These are phyloP conservation scores for Phyllostomus hastatus DNA, from an alignment of 2,113 vertebrate species.

Conservation along the genomic window DNA sequence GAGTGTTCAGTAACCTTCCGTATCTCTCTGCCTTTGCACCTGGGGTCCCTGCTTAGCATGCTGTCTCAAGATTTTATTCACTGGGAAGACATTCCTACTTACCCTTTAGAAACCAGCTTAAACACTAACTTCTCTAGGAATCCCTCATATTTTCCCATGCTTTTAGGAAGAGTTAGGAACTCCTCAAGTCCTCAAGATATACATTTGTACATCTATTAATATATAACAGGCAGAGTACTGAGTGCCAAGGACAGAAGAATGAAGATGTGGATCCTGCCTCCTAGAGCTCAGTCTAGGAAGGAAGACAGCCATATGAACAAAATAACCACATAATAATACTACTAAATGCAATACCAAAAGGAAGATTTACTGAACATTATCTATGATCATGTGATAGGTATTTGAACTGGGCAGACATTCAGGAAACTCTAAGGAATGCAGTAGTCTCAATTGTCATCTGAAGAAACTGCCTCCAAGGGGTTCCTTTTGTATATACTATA, in stretches of 20 bases:
- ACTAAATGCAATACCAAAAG: not conserved
- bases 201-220: not conserved
- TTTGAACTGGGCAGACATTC: not conserved
- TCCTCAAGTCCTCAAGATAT: not conserved
- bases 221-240: not conserved
- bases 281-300: not conserved
- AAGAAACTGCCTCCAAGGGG: constrained; percentile 1
- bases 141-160: not conserved
- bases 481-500: not conserved
- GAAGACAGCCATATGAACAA: constrained; percentile 6
- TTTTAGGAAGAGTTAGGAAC: constrained; percentile 7
- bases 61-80: not conserved
- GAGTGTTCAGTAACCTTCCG: not conserved
- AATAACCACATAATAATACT: not conserved
- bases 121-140: not conserved
- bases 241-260: not conserved
- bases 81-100: not conserved
- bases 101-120: not conserved
- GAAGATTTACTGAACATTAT: constrained; percentile 20
- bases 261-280: not conserved
- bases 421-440: not conserved
- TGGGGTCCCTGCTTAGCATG: not conserved
- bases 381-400: not conserved
- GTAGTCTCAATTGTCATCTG: not conserved
- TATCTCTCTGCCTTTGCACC: not conserved